Conservation (phyloP, 2,797 vertebrate genomes). For the Columba guinea region DNA sequence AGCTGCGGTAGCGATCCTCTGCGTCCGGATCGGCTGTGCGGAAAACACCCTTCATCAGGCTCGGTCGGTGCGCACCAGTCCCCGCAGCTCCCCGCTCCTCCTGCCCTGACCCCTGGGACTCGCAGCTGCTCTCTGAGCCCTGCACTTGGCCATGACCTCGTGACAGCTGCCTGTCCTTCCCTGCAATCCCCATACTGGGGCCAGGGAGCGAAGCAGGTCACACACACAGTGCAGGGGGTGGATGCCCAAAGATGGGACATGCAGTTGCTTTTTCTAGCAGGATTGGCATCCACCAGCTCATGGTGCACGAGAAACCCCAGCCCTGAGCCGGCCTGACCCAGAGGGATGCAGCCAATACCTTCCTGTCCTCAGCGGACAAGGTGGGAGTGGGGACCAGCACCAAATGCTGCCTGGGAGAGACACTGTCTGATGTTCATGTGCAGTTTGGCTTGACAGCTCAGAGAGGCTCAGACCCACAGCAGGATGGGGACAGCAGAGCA, state of each 20-base stretch:
- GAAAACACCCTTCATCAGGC: background rate
- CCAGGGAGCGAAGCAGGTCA: background rate
- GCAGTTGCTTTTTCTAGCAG: background rate
- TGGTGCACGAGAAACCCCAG: background rate
- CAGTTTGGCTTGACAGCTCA: background rate
- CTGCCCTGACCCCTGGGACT: fast-evolving
- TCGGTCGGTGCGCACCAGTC: fast-evolving
- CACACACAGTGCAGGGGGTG: background rate
- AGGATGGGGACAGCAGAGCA: fast-evolving
- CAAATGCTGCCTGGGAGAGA: background rate
- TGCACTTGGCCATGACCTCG: fast-evolving
- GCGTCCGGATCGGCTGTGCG: conserved; percentile 80
- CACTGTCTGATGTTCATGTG: background rate
- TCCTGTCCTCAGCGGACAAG: background rate
- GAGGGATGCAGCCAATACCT: background rate
- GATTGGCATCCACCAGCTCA: background rate
- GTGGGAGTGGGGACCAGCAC: background rate
- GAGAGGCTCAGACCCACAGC: background rate
- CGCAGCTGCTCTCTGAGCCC: background rate
- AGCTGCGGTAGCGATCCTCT: conserved; percentile 85
- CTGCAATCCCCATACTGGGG: background rate
- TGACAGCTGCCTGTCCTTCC: too few relatives aligned
- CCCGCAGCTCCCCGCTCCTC: background rate
- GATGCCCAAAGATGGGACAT: background rate
- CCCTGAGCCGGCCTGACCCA: background rate